Conservation (phyloP, 2,888 invertebrate species). For the Andrena chrysosceles region DNA sequence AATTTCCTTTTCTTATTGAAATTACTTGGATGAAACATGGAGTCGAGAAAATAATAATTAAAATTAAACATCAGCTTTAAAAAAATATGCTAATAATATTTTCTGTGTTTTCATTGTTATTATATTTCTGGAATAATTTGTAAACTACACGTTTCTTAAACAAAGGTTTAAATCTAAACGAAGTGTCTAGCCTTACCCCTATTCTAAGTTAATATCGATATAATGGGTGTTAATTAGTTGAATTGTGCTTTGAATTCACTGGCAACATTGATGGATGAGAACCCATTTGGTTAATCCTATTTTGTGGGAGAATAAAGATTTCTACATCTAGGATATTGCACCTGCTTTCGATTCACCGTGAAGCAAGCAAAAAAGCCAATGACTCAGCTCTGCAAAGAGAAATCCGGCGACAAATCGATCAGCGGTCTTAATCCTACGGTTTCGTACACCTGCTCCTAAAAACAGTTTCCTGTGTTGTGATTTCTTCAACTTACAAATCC, state of each 20-base stretch:
- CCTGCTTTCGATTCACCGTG: slow-evolving; percentile 65
- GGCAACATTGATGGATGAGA: neutral
- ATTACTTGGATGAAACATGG: no score
- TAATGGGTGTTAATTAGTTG: neutral
- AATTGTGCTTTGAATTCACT: neutral
- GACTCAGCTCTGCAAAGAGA: slow-evolving; percentile 73
- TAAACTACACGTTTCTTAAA: neutral
- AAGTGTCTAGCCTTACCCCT: neutral
- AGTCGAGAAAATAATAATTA: no score
- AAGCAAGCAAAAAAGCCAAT: slow-evolving; percentile 64
- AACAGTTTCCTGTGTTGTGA: slow-evolving; percentile 32
- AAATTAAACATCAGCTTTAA: no score
- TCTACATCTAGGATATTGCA: slow-evolving; percentile 66
- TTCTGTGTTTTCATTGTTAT: no score
- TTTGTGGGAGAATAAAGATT: slow-evolving; percentile 56
- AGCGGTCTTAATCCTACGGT: slow-evolving; percentile 53
- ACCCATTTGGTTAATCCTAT: slow-evolving; percentile 1
- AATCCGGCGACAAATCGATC: slow-evolving; percentile 72
- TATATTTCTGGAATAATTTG: no score
- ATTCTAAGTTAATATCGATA: neutral
- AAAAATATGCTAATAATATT: no score
- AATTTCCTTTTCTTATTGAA: neutral
- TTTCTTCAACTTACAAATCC: slow-evolving; percentile 5
- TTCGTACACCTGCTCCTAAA: slow-evolving; percentile 41
- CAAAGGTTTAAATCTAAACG: neutral